These are phyloP conservation scores for Camponotus floridanus DNA, from an alignment of 1,140 invertebrate species.

Conservation along the genomic window DNA sequence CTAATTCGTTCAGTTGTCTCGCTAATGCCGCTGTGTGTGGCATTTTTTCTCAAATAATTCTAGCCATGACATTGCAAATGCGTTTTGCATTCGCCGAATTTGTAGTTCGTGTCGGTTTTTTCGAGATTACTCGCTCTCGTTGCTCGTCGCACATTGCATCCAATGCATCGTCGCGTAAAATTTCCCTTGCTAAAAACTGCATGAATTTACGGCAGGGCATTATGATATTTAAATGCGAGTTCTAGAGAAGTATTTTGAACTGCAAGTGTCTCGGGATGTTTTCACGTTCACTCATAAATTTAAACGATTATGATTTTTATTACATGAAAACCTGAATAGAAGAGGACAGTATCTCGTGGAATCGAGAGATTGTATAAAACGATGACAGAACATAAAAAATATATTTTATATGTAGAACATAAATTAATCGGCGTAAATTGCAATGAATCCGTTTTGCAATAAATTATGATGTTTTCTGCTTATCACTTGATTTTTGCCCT, in stretches of 20 bases:
- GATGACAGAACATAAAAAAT: background rate
- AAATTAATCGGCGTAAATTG: constrained; percentile 39
- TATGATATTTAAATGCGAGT: constrained; percentile 46
- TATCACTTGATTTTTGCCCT: constrained; percentile 35
- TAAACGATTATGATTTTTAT: constrained; percentile 54
- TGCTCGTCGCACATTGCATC: background rate
- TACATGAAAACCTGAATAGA: background rate
- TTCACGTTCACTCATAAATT: constrained; percentile 33
- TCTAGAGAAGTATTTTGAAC: constrained; percentile 18
- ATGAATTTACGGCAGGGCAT: constrained; percentile 26
- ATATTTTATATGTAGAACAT: background rate
- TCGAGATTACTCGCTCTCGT: constrained; percentile 26
- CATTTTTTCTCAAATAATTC: background rate
- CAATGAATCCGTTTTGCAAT: constrained; percentile 41
- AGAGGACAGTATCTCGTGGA: constrained; percentile 16
- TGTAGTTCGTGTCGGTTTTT: constrained; percentile 29
- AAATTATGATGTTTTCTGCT: constrained; percentile 39
- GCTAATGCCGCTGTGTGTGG: background rate
- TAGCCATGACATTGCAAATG: background rate
- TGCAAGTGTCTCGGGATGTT: constrained; percentile 11
- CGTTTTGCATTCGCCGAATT: constrained; percentile 20
- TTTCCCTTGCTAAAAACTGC: constrained; percentile 35
- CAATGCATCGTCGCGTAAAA: background rate
- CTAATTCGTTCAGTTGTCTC: background rate
- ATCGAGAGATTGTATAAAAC: constrained; percentile 26